These are phyloP conservation scores for Encarsia formosa DNA, from an alignment of 2,888 invertebrate species.

Conservation along the genomic window DNA sequence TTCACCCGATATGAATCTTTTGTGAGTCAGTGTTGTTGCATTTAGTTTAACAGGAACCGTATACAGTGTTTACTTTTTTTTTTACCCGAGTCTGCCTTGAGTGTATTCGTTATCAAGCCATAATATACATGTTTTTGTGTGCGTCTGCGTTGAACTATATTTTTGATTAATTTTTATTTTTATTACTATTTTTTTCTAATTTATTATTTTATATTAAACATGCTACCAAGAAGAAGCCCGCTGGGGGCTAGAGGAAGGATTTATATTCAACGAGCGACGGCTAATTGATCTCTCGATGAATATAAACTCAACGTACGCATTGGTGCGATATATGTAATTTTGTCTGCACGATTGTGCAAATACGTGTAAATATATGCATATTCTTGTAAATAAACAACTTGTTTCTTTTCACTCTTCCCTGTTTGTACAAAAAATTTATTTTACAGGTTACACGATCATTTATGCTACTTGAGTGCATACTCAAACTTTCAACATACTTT, in stretches of 20 bases:
- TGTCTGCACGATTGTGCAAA: slow-evolving; percentile 20
- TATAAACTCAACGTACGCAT: slow-evolving; percentile 31
- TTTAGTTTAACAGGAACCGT: too few relatives aligned
- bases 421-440: too few relatives aligned
- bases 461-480: too few relatives aligned
- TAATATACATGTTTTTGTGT: slow-evolving; percentile 18
- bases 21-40: too few relatives aligned
- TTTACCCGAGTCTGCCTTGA: too few relatives aligned
- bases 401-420: neutral
- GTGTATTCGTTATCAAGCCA: slow-evolving; percentile 17
- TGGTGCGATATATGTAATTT: slow-evolving; percentile 31
- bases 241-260: slow-evolving; percentile 8
- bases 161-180: slow-evolving; percentile 12
- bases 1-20: too few relatives aligned
- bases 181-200: slow-evolving; percentile 21
- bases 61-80: too few relatives aligned
- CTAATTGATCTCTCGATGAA: slow-evolving; percentile 33
- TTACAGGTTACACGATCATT: too few relatives aligned
- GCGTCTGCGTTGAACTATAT: slow-evolving; percentile 2
- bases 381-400: slow-evolving; percentile 22
- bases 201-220: slow-evolving; percentile 1
- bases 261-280: slow-evolving; percentile 33
- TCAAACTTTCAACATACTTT: too few relatives aligned
- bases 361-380: slow-evolving; percentile 26
- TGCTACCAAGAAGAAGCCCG: too few relatives aligned